Conservation (phyloP, 2,113 vertebrate species). For the Gavialis gangeticus region DNA sequence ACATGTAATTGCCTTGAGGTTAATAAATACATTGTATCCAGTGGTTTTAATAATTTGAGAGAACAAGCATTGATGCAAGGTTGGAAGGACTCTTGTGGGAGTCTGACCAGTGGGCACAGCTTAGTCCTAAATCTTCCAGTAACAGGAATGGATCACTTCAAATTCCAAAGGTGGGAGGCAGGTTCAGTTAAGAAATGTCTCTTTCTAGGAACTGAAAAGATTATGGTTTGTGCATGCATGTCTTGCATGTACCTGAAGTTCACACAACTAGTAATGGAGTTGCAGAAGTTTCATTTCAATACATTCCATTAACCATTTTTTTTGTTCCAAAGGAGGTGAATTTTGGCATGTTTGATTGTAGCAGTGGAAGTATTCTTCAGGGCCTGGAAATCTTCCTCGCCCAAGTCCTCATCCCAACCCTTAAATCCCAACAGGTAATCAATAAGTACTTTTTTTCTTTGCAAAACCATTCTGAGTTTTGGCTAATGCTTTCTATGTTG, state of each 20-base stretch:
- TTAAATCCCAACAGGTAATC: constrained; percentile 84
- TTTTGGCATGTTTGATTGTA: constrained; percentile 81
- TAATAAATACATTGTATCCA: not conserved
- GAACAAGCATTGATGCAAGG: not conserved
- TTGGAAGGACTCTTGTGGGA: not conserved
- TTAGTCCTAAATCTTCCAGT: not conserved
- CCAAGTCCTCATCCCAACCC: constrained; percentile 80
- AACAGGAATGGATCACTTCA: not conserved
- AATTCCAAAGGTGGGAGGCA: not conserved
- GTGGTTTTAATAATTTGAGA: not conserved
- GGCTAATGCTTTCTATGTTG: not conserved
- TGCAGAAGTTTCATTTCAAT: not conserved
- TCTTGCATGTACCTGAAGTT: not conserved
- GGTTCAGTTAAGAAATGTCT: not conserved
- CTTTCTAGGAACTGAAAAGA: fast-evolving
- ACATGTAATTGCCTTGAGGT: not conserved
- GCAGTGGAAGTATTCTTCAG: constrained; percentile 75
- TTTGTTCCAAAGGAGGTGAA: constrained; percentile 79
- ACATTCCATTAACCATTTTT: not conserved
- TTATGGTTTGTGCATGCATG: not conserved
- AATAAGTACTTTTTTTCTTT: not conserved
- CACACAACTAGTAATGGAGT: not conserved
- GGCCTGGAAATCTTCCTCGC: constrained; percentile 82
- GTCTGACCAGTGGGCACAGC: not conserved
- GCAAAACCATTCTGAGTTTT: not conserved